phyloP scores from a whole-genome alignment of 2,797 vertebrate species.

The Columba guinea region DNA sequence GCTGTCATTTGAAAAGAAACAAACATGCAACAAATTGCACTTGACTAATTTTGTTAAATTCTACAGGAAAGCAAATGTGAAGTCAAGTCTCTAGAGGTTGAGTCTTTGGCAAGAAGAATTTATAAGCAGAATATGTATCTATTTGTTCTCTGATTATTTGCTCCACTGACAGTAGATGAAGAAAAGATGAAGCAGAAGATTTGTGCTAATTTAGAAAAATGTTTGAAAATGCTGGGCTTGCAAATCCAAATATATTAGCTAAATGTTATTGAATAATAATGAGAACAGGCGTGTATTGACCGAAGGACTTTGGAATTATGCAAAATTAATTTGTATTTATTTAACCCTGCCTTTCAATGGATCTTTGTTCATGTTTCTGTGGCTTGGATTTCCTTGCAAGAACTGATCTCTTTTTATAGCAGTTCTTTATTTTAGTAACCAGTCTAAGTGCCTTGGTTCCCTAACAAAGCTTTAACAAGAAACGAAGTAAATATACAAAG shows the following conservation, averaged over 20 bases:
- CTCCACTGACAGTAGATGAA: slow-evolving; percentile 41
- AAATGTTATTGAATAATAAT: slow-evolving; percentile 65
- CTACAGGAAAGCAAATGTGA: slow-evolving; percentile 65
- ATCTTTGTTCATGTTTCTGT: slow-evolving; percentile 58
- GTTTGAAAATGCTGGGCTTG: slow-evolving; percentile 58
- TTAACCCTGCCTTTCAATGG: slow-evolving; percentile 61
- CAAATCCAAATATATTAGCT: slow-evolving; percentile 62
- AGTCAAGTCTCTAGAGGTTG: slow-evolving; percentile 50
- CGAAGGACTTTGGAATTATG: slow-evolving; percentile 51
- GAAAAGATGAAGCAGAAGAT: slow-evolving; percentile 60
- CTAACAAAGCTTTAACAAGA: slow-evolving; percentile 64
- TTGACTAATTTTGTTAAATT: slow-evolving; percentile 71
- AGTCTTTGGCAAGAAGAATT: slow-evolving; percentile 64
- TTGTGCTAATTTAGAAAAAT: slow-evolving; percentile 70
- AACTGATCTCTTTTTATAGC: slow-evolving; percentile 54
- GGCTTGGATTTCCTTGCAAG: slow-evolving; percentile 45
- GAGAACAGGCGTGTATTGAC: slow-evolving; percentile 35
- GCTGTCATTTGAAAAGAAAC: slow-evolving; percentile 32
- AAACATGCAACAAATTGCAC: slow-evolving; percentile 31
- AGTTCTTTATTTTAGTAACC: slow-evolving; percentile 58
- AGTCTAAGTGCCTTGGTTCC: slow-evolving; percentile 49
- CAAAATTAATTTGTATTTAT: slow-evolving; percentile 70
- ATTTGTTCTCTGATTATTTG: slow-evolving; percentile 71
- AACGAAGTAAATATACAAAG: slow-evolving; percentile 64
- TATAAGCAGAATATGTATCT: slow-evolving; percentile 14